A percentile compares a stretch with the other conserved stretches of the same genome.
Conservation (phyloP, 2,888 invertebrate species). For the Calameuta filiformis region DNA sequence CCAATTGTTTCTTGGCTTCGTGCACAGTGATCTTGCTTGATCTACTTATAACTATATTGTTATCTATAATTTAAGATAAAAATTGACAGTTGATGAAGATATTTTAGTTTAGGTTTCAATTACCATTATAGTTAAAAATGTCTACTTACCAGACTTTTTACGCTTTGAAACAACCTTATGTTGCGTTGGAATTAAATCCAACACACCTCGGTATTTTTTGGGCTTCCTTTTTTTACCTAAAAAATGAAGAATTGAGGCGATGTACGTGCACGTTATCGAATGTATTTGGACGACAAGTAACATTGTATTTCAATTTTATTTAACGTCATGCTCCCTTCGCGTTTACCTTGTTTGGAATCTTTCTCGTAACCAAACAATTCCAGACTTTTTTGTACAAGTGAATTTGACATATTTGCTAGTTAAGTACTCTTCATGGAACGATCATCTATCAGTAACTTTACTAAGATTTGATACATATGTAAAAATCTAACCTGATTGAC, state of each 20-base stretch:
- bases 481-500: too few species aligned
- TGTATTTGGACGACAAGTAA: too few species aligned
- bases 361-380: slow-evolving; percentile 68
- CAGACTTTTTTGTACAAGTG: slow-evolving; percentile 70
- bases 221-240: slow-evolving; percentile 20
- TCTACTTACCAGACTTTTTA: slow-evolving; percentile 49
- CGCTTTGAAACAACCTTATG: slow-evolving; percentile 47
- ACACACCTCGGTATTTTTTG: slow-evolving; percentile 52
- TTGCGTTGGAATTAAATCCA: slow-evolving; percentile 56
- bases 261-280: too few species aligned
- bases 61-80: slow-evolving; percentile 24
- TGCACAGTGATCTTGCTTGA: slow-evolving; percentile 47
- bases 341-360: slow-evolving; percentile 42
- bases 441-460: too few species aligned
- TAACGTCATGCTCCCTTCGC: too few species aligned
- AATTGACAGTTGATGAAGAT: slow-evolving; percentile 1
- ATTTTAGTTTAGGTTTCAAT: slow-evolving; percentile 18
- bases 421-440: too few species aligned
- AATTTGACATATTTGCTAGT: slow-evolving; percentile 68
- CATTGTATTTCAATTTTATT: too few species aligned
- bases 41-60: slow-evolving; percentile 28
- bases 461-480: too few species aligned
- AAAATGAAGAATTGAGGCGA: too few species aligned
- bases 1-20: slow-evolving; percentile 47
- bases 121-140: not conserved